These are phyloP conservation scores for Toxonevra muliebris DNA, from an alignment of 2,888 invertebrate genomes.

Conservation along the genomic window DNA sequence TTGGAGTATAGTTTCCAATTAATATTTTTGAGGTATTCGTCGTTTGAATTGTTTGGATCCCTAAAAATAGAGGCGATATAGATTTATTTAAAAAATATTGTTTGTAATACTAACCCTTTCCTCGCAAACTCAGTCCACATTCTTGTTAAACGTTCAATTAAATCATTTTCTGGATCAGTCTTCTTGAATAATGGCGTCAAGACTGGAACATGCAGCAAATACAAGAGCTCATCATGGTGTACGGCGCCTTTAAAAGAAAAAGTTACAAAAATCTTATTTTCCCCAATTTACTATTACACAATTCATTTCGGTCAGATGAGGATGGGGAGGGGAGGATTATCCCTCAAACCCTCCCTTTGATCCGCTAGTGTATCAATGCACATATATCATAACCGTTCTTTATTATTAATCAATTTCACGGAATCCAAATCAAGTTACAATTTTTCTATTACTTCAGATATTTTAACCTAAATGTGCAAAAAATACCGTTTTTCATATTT, in stretches of 20 bases:
- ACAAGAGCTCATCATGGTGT: slow-evolving; percentile 67
- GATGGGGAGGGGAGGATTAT: no score
- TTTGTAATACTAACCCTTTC: slow-evolving; percentile 47
- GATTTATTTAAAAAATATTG: slow-evolving; percentile 2
- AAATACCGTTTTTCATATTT: no score
- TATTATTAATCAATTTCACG: no score
- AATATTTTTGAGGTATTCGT: slow-evolving; percentile 49
- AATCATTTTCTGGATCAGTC: slow-evolving; percentile 62
- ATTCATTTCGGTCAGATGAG: no score
- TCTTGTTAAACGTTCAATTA: slow-evolving; percentile 63
- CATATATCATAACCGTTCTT: no score
- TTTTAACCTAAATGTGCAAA: no score
- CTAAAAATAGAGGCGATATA: slow-evolving; percentile 39
- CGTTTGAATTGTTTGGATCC: slow-evolving; percentile 56
- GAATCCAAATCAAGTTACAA: no score
- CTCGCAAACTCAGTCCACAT: slow-evolving; percentile 65
- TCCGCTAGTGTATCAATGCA: no score
- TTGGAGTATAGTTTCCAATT: slow-evolving; percentile 52
- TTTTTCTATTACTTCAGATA: no score
- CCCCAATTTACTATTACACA: no score
- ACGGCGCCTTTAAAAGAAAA: slow-evolving; percentile 58
- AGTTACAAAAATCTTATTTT: no score
- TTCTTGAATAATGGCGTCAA: slow-evolving; percentile 58
- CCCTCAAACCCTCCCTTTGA: no score
- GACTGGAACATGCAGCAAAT: slow-evolving; percentile 57